Conservation (phyloP, 2,797 vertebrate genomes). For the Tenualosa thibaudeaui region DNA sequence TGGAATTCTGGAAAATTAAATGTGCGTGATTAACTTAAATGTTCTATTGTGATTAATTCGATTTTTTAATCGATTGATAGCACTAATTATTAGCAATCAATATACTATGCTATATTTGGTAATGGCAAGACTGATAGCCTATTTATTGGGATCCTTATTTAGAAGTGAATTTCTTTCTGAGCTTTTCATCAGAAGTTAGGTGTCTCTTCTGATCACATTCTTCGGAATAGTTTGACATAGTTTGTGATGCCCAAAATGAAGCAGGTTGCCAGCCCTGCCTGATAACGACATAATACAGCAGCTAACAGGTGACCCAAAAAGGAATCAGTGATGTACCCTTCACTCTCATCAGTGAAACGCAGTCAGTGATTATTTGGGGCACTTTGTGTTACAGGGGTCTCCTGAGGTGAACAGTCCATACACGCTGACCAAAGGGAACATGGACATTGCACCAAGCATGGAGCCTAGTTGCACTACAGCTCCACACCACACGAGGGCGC, state of each 20-base stretch:
- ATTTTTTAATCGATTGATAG: too few relatives aligned
- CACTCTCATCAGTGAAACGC: background rate
- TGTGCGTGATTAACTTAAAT: too few relatives aligned
- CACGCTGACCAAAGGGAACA: conserved; percentile 76
- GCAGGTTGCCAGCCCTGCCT: background rate
- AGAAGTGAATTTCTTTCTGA: background rate
- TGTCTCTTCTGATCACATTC: background rate
- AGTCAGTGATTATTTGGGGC: conserved; percentile 45
- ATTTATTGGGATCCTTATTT: too few relatives aligned
- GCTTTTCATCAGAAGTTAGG: background rate
- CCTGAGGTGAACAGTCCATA: conserved; percentile 77
- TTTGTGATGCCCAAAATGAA: background rate
- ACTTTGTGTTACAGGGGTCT: conserved; percentile 77
- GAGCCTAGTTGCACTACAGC: conserved; percentile 73
- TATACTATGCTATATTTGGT: too few relatives aligned
- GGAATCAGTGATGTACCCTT: background rate
- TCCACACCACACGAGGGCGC: conserved; percentile 73
- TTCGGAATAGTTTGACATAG: conserved; percentile 4
- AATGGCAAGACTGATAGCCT: too few relatives aligned
- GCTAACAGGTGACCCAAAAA: background rate
- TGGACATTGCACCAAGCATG: conserved; percentile 67
- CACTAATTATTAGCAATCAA: too few relatives aligned
- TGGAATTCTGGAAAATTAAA: too few relatives aligned
- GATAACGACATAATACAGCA: background rate
- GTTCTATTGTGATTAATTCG: too few relatives aligned